A percentile compares a stretch with the other conserved stretches of the same genome.
Evolutionary conservation across 2,113 vertebrate genomes (phyloP).

Genomic region (Aythya baeri): DNA sequence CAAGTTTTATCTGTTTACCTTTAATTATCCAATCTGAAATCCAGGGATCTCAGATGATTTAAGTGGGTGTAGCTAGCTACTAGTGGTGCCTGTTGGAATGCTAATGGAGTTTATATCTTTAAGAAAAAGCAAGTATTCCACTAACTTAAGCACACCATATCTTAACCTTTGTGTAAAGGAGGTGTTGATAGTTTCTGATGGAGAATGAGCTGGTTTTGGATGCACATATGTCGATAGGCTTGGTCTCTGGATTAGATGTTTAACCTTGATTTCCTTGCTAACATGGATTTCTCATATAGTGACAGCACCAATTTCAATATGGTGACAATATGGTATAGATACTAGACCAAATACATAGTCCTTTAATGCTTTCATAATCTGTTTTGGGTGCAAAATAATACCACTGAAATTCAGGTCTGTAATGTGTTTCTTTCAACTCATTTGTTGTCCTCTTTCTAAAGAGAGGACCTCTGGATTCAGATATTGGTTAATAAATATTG

Average conservation of each 20-base stretch:
- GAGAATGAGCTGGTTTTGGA: neutral
- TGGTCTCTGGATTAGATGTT: neutral
- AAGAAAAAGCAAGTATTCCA: neutral
- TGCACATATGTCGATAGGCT: neutral
- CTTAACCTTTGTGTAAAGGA: neutral
- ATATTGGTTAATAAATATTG: slow-evolving; percentile 6
- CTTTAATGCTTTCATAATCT: neutral
- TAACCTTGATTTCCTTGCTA: neutral
- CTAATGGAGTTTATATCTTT: neutral
- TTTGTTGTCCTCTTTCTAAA: neutral
- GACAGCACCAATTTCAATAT: neutral
- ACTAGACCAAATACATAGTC: neutral
- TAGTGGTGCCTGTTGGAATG: neutral
- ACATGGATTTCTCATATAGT: neutral
- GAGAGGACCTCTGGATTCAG: neutral
- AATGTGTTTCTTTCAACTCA: neutral
- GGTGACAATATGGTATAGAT: neutral
- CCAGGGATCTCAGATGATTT: neutral
- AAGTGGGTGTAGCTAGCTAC: neutral
- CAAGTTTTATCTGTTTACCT: neutral
- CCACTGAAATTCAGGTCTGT: neutral
- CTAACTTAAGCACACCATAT: neutral
- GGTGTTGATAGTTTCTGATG: neutral
- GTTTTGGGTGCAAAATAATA: neutral
- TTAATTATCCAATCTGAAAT: neutral